Evolutionary conservation across 1,140 invertebrate species (phyloP).

Genomic region (Plectrocnemia conspersa): DNA sequence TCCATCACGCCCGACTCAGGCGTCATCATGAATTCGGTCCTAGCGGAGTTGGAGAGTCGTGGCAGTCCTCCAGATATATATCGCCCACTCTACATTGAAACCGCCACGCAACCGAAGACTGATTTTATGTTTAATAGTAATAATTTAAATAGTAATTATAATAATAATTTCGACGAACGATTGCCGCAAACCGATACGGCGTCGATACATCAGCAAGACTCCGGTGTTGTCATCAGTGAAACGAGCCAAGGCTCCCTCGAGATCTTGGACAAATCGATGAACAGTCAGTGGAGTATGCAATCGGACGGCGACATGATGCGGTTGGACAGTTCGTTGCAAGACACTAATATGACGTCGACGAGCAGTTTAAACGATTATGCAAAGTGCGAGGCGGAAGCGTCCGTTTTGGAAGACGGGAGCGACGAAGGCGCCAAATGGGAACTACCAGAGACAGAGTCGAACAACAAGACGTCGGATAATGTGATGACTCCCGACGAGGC

Average conservation of each 20-base stretch:
- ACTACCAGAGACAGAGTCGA: conserved; percentile 31
- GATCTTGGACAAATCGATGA: conserved; percentile 52
- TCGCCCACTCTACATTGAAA: conserved; percentile 33
- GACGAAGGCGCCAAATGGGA: conserved; percentile 37
- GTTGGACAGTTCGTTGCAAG: conserved; percentile 27
- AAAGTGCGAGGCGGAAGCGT: conserved; percentile 40
- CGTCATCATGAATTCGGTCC: conserved; percentile 38
- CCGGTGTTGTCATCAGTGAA: conserved; percentile 50
- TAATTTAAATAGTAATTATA: conserved; percentile 31
- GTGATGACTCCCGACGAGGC: conserved; percentile 85
- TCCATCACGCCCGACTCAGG: conserved; percentile 40
- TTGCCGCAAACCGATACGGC: conserved; percentile 44
- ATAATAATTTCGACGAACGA: conserved; percentile 26
- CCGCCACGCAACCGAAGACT: conserved; percentile 36
- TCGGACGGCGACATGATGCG: conserved; percentile 40
- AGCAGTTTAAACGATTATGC: conserved; percentile 27
- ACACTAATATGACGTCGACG: conserved; percentile 24
- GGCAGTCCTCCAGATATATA: conserved; percentile 31
- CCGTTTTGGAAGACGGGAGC: conserved; percentile 28
- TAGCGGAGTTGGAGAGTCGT: conserved; percentile 41
- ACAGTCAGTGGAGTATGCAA: conserved; percentile 50
- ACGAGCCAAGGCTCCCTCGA: conserved; percentile 50
- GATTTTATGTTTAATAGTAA: conserved; percentile 33
- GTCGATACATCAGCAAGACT: conserved; percentile 49
- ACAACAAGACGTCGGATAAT: conserved; percentile 54